These are phyloP conservation scores for Heliconius charithonia DNA, from an alignment of 2,888 invertebrate genomes.

Conservation along the genomic window DNA sequence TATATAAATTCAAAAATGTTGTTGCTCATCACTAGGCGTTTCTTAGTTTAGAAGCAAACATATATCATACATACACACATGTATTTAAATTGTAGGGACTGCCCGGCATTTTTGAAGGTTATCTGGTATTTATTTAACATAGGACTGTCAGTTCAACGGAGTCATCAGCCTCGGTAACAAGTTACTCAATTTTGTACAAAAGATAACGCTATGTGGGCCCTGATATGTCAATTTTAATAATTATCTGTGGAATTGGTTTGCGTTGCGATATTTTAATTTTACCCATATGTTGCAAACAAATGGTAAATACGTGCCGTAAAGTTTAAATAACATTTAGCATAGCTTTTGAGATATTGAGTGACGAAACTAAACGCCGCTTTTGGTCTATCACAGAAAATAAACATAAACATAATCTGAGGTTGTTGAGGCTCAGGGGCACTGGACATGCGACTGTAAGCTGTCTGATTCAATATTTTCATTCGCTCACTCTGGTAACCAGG, in stretches of 20 bases:
- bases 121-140: conserved; percentile 7
- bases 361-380: too few relatives aligned
- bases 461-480: too few relatives aligned
- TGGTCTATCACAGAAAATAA: too few relatives aligned
- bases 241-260: conserved; percentile 11
- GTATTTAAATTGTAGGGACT: background rate
- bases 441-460: too few relatives aligned
- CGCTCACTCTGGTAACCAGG: too few relatives aligned
- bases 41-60: background rate
- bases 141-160: background rate
- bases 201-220: conserved; percentile 19
- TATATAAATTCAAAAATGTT: too few relatives aligned
- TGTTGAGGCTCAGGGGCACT: too few relatives aligned
- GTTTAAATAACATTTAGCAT: background rate
- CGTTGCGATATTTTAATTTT: background rate
- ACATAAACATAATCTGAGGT: too few relatives aligned
- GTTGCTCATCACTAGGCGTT: background rate
- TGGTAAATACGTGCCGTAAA: background rate
- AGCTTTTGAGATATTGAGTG: too few relatives aligned
- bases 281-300: background rate
- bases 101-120: conserved; percentile 20
- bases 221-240: conserved; percentile 24
- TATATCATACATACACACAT: background rate
- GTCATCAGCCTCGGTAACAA: conserved; percentile 4
- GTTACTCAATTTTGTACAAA: conserved; percentile 13